Evolutionary conservation across 2,797 vertebrate genomes (phyloP).

Genomic region (Pipistrellus pipistrellus): DNA sequence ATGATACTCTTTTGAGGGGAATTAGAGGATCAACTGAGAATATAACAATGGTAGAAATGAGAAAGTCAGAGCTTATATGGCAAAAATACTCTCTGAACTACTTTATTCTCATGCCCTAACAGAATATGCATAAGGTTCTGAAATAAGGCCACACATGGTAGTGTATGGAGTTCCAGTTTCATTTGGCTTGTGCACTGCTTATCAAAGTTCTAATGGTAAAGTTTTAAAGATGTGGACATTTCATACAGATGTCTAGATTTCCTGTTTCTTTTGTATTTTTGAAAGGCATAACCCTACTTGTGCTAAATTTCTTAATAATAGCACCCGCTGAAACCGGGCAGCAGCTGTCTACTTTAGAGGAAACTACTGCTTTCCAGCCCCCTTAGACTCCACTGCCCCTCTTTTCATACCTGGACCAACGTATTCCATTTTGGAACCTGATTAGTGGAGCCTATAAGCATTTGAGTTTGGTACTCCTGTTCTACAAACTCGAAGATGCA

Average conservation of each 20-base stretch:
- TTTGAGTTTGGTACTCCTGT: neutral
- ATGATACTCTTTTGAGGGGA: neutral
- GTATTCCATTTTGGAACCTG: neutral
- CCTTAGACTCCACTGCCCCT: neutral
- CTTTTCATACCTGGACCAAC: neutral
- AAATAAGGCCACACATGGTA: neutral
- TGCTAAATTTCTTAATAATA: neutral
- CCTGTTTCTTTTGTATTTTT: conserved; percentile 14
- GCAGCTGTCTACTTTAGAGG: neutral
- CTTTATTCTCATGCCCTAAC: neutral
- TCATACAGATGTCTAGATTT: conserved; percentile 37
- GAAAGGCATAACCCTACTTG: neutral
- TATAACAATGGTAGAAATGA: neutral
- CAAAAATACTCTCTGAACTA: neutral
- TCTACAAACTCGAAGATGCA: neutral
- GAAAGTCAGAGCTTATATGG: neutral
- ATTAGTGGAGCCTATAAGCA: neutral
- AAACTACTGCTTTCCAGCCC: neutral
- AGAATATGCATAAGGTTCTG: neutral
- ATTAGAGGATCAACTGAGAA: neutral
- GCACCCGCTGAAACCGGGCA: neutral
- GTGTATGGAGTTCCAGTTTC: neutral
- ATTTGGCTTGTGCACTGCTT: neutral
- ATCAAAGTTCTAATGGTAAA: neutral
- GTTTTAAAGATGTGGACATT: neutral